Conservation (phyloP, 2,797 vertebrate genomes). For the Dallia pectoralis region DNA sequence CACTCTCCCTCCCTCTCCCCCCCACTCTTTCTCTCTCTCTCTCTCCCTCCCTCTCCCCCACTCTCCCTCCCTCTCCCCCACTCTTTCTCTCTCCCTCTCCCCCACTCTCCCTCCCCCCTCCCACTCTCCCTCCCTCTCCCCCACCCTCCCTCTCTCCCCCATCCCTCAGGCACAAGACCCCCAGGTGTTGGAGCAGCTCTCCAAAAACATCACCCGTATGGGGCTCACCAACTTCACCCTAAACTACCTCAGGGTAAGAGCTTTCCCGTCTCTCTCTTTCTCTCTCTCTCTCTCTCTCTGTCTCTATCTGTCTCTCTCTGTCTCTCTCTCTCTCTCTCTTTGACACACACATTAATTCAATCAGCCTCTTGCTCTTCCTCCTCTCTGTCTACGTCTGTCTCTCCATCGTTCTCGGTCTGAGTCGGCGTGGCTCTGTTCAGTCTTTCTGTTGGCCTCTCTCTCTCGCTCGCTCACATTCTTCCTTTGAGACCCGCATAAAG, state of each 20-base stretch:
- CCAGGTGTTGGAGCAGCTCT: slow-evolving; percentile 99
- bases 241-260: slow-evolving; percentile 99
- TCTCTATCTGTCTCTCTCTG: slow-evolving; percentile 20
- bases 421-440: slow-evolving; percentile 37
- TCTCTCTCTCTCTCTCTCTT: slow-evolving; percentile 24
- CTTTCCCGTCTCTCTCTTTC: slow-evolving; percentile 5
- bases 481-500: slow-evolving; percentile 13
- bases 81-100: not conserved
- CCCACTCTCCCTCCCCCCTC: not conserved
- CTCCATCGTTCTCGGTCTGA: slow-evolving; percentile 13
- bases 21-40: not conserved
- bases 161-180: slow-evolving; percentile 93
- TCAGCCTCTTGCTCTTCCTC: not conserved
- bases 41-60: not conserved
- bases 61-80: not conserved
- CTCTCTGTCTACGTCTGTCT: slow-evolving; percentile 7
- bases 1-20: not conserved
- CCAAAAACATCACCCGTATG: slow-evolving; percentile 99
- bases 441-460: slow-evolving; percentile 37
- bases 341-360: not conserved
- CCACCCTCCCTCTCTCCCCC: not conserved
- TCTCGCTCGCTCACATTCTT: slow-evolving; percentile 11
- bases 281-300: not conserved
- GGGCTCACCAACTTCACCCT: slow-evolving; percentile 99
- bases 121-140: not conserved